Conservation (phyloP, 64 coral and sea anemone species). For the Dendrophyllia cribrosa region DNA sequence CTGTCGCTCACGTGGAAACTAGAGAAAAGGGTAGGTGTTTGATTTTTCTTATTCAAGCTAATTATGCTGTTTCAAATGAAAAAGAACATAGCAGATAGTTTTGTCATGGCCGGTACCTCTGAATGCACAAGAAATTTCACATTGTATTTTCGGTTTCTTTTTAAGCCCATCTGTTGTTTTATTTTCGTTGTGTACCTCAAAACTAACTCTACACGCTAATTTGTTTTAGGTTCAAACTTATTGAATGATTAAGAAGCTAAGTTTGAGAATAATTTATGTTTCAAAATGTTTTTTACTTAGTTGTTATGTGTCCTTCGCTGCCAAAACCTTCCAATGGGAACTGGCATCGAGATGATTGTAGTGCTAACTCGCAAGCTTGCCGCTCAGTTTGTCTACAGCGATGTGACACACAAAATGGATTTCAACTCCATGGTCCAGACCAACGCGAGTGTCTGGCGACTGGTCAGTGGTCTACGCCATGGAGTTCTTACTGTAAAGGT, state of each 20-base stretch:
- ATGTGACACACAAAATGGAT: constrained; percentile 77
- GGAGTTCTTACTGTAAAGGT: constrained; percentile 96
- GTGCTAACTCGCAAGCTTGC: constrained; percentile 60
- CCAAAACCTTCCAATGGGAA: constrained; percentile 65
- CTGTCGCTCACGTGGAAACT: constrained; percentile 55
- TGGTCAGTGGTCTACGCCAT: constrained; percentile 89
- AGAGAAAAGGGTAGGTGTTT: constrained; percentile 78
- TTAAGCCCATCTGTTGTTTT: no score
- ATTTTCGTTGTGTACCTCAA: no score
- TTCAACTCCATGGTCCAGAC: constrained; percentile 57
- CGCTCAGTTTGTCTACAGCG: constrained; percentile 72
- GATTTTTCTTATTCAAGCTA: background rate
- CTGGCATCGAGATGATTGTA: constrained; percentile 89
- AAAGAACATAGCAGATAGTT: background rate
- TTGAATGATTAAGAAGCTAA: no score
- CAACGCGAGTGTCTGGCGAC: constrained; percentile 39
- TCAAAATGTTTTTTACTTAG: constrained; percentile 21
- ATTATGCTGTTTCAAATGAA: background rate
- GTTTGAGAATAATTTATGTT: no score
- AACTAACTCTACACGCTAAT: no score
- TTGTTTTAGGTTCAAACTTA: no score
- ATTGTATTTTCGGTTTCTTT: no score
- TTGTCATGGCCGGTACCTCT: no score
- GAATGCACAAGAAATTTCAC: no score
- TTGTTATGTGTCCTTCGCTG: constrained; percentile 78